Base-by-base conservation (phyloP, 2,113 vertebrate genomes). In the Eudorcas thomsonii region DNA sequence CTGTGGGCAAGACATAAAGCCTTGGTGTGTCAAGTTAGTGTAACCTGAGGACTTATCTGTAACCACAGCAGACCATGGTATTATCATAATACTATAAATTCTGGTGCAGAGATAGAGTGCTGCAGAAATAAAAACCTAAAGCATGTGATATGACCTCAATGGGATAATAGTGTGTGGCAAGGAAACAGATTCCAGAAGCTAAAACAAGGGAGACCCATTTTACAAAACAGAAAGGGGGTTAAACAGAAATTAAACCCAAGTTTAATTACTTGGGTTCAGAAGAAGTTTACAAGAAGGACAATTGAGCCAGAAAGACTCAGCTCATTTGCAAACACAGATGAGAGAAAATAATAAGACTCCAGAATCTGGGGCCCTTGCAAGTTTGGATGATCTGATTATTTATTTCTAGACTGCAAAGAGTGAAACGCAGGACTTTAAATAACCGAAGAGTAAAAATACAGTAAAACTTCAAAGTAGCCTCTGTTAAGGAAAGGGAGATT, bases 101-200 rank as follows among this genome's bases (percentile, higher is more conserved):
- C 13, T 3, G 30, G 33, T 12, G 6, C 43, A 28, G 16, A 25
- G 3, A 2, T 26, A 12, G 12, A 4, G 45, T 2, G 19, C 26
- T 36, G 28, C 2, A 6, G 71, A 71, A 39, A 23, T 11, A 21
- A 14, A 39, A 39, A 9, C 50, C 62, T 23, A 26, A 10, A 33
- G 11, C 3, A 0, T 2, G 0, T 4, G 13, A 25, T 3, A 2
- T 7, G 9, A 9, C 8, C 50, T 62, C 30, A 4, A 0, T 0
- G 0, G n/a, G 6, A 21, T 39, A 36, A 12, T 0, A 28, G 17
- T 1, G 1, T 1, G 2, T 52, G 33, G 9, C 59, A 7, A 7
- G 67, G 33, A 21, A 14, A 28, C 7, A 0, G 23, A 80, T 6
- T 45, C 3, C 23, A 19, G 67, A 90, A 45, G 39, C 81, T 33